Percentiles rank a stretch among this genome's conserved stretches.
Evolutionary conservation across 2,113 vertebrate species (phyloP).

Genomic region (Recurvirostra avosetta): DNA sequence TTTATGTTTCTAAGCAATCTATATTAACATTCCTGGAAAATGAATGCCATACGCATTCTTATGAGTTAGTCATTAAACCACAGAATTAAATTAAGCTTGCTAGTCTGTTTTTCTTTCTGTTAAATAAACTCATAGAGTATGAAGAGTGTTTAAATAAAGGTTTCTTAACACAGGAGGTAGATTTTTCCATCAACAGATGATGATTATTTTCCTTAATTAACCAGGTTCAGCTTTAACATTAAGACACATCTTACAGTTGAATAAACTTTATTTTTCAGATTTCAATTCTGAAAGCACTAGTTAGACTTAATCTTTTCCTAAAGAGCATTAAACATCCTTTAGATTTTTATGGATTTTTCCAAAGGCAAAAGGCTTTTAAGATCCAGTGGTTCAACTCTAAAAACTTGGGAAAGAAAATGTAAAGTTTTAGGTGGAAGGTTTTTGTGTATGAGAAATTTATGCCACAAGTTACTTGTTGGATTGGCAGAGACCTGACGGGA

Average conservation of each 20-base stretch:
- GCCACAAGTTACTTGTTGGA: neutral
- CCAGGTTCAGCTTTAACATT: neutral
- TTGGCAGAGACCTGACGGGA: neutral
- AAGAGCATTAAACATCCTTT: neutral
- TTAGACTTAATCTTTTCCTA: neutral
- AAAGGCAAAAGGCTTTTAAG: neutral
- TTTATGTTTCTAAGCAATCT: neutral
- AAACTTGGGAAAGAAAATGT: neutral
- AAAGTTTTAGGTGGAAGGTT: neutral
- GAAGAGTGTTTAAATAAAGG: neutral
- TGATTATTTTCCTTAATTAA: constrained; percentile 17
- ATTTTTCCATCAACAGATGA: constrained; percentile 14
- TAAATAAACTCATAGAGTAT: neutral
- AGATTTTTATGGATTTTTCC: neutral
- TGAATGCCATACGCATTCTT: neutral
- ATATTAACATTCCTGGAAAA: neutral
- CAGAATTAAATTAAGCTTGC: constrained; percentile 11
- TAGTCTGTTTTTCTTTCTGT: constrained; percentile 8
- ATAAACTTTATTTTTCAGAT: neutral
- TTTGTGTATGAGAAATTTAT: neutral
- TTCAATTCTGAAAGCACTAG: neutral
- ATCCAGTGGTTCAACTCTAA: neutral
- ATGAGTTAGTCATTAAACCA: constrained; percentile 45
- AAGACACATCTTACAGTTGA: neutral
- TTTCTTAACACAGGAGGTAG: neutral